Percentiles rank a stretch among this genome's conserved stretches.
These are phyloP conservation scores for Acipenser oxyrinchus DNA, from an alignment of 2,797 vertebrate species.

Conservation along the genomic window DNA sequence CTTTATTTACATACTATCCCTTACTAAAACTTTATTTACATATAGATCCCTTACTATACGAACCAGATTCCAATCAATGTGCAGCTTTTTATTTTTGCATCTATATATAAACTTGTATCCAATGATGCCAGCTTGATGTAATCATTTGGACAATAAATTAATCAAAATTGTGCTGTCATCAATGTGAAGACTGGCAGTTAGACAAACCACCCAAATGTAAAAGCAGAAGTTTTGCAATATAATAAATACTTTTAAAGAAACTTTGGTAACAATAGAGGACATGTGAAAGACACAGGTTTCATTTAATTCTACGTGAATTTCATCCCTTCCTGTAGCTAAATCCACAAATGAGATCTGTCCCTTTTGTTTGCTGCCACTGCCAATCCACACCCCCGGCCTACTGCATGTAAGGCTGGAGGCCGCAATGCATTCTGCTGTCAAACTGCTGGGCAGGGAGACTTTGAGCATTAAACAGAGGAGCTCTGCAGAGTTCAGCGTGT, in stretches of 20 bases:
- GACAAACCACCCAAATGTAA: background rate
- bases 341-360: slow-evolving; percentile 71
- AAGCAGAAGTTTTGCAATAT: background rate
- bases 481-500: slow-evolving; percentile 77
- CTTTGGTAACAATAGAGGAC: background rate
- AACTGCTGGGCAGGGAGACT: slow-evolving; percentile 47
- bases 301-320: slow-evolving; percentile 58
- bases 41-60: too few relatives aligned
- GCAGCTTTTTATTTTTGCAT: too few relatives aligned
- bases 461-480: slow-evolving; percentile 78
- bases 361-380: slow-evolving; percentile 66
- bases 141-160: too few relatives aligned
- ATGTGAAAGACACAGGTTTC: background rate
- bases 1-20: too few relatives aligned
- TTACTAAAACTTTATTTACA: too few relatives aligned
- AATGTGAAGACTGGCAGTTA: too few relatives aligned
- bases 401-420: slow-evolving; percentile 44
- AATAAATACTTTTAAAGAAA: too few relatives aligned
- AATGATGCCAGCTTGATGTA: too few relatives aligned
- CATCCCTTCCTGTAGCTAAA: slow-evolving; percentile 56
- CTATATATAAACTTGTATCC: too few relatives aligned
- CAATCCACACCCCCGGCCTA: slow-evolving; percentile 65
- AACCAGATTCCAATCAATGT: too few relatives aligned
- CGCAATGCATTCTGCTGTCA: slow-evolving; percentile 70
- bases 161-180: too few relatives aligned